Conservation (phyloP, 2,888 invertebrate species). For the Acronicta psi region DNA sequence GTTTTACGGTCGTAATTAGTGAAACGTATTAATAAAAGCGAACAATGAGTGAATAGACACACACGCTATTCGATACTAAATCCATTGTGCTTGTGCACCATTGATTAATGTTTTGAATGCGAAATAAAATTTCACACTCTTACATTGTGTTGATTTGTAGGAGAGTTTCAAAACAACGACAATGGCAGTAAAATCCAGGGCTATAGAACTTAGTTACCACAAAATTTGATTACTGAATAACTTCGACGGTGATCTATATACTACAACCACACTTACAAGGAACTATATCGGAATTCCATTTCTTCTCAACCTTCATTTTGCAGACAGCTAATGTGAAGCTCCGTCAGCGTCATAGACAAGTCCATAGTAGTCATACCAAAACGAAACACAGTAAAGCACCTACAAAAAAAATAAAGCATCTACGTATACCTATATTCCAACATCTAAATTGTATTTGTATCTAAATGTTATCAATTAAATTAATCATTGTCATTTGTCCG, state of each 20-base stretch:
- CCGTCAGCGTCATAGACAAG: too few species aligned
- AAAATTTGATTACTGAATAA: too few species aligned
- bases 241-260: too few species aligned
- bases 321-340: too few species aligned
- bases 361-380: too few species aligned
- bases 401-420: background rate
- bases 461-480: background rate
- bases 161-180: slow-evolving; percentile 30
- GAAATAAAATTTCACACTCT: slow-evolving; percentile 54
- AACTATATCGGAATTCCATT: too few species aligned
- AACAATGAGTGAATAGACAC: slow-evolving; percentile 44
- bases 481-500: background rate
- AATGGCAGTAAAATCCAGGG: background rate
- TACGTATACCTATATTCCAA: background rate
- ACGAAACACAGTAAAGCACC: too few species aligned
- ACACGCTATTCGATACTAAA: slow-evolving; percentile 48
- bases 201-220: too few species aligned
- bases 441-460: too few species aligned
- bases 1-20: slow-evolving; percentile 65
- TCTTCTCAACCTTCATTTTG: too few species aligned
- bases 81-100: slow-evolving; percentile 37
- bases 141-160: slow-evolving; percentile 16
- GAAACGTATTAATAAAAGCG: slow-evolving; percentile 56
- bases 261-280: too few species aligned
- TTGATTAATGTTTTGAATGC: slow-evolving; percentile 52